Conservation (phyloP, 1,140 invertebrate genomes). For the Cydia strobilella region DNA sequence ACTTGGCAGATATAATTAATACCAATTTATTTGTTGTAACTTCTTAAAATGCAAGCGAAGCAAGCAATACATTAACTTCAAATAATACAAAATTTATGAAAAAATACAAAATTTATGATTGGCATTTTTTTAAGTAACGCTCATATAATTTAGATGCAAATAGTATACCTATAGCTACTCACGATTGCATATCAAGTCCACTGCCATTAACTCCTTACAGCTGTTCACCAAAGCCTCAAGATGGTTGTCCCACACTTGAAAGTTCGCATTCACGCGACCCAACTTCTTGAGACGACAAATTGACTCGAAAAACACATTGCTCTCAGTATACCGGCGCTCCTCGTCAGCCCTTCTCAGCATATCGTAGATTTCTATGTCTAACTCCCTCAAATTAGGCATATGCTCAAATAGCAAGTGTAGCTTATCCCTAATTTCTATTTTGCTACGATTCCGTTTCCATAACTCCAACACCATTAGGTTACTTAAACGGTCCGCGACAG, state of each 20-base stretch:
- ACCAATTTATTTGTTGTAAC: too few relatives aligned
- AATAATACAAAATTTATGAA: too few relatives aligned
- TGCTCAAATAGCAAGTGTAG: not conserved
- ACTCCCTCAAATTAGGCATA: not conserved
- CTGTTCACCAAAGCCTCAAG: not conserved
- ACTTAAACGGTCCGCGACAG: not conserved
- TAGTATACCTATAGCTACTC: not conserved
- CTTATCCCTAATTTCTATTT: not conserved
- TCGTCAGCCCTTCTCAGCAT: not conserved
- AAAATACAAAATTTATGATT: too few relatives aligned
- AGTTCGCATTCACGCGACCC: not conserved
- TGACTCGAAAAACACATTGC: not conserved
- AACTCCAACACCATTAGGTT: not conserved
- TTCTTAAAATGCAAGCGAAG: too few relatives aligned
- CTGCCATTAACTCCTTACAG: not conserved
- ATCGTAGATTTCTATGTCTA: not conserved
- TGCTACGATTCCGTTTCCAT: not conserved
- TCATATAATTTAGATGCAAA: too few relatives aligned
- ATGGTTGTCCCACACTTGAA: not conserved
- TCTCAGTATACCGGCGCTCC: not conserved
- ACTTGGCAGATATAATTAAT: too few relatives aligned
- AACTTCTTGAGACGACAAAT: not conserved
- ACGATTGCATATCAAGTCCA: not conserved
- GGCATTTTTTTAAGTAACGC: too few relatives aligned
- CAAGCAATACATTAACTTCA: too few relatives aligned